These are phyloP conservation scores for Octonoba sinensis DNA, from an alignment of 2,888 invertebrate genomes.

Conservation along the genomic window DNA sequence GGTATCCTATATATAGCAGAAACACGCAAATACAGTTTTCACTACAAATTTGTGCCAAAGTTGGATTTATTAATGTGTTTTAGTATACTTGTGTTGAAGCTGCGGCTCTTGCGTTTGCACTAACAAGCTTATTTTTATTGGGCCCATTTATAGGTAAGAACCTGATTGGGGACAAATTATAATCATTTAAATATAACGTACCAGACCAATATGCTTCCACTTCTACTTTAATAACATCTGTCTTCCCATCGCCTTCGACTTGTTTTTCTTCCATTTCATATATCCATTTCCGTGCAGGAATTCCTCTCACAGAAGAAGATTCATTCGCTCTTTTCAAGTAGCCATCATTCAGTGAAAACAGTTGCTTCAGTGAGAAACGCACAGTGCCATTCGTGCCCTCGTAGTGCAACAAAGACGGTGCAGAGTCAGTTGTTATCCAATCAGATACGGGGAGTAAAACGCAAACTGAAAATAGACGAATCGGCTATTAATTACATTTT, in stretches of 20 bases:
- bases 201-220: constrained; percentile 50
- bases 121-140: too few species aligned
- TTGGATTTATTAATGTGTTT: too few species aligned
- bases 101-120: too few species aligned
- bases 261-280: constrained; percentile 19
- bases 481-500: background rate
- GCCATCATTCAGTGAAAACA: constrained; percentile 24
- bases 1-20: too few species aligned
- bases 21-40: too few species aligned
- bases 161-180: too few species aligned
- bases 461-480: background rate
- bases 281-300: constrained; percentile 27
- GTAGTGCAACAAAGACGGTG: constrained; percentile 21
- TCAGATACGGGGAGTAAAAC: constrained; percentile 1
- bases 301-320: constrained; percentile 16
- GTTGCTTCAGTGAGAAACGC: constrained; percentile 40
- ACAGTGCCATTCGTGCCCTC: constrained; percentile 33
- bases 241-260: background rate
- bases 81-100: too few species aligned
- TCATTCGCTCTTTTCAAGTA: background rate
- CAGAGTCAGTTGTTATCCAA: constrained; percentile 34
- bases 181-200: too few species aligned
- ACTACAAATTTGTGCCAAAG: too few species aligned
- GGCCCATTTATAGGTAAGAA: too few species aligned
- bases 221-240: background rate